Evolutionary conservation across 2,888 invertebrate species (phyloP).

Genomic region (Drosophila longiperda): DNA sequence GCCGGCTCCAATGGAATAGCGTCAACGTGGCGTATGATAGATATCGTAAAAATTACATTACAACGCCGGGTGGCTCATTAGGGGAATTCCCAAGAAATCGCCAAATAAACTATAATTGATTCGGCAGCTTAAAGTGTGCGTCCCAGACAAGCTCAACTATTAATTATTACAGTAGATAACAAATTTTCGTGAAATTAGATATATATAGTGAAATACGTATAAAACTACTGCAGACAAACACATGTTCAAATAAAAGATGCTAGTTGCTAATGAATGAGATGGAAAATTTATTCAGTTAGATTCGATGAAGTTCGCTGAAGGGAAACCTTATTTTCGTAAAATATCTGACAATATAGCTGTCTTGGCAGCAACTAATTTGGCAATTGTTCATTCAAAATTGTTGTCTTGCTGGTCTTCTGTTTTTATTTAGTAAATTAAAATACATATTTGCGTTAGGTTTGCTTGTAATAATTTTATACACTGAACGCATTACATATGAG

Average conservation of each 20-base stretch:
- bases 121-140: conserved; percentile 30
- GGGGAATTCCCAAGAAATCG: conserved; percentile 59
- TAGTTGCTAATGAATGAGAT: background rate
- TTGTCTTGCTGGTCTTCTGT: background rate
- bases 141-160: conserved; percentile 17
- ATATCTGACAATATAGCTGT: background rate
- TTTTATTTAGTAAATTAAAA: background rate
- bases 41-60: conserved; percentile 76
- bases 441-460: background rate
- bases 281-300: background rate
- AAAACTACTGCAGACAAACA: background rate
- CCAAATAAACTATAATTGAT: conserved; percentile 48
- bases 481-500: background rate
- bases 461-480: background rate
- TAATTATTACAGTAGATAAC: conserved; percentile 40
- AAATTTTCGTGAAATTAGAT: conserved; percentile 16
- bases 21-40: conserved; percentile 66
- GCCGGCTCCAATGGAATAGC: conserved; percentile 19
- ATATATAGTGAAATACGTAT: background rate
- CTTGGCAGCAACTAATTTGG: background rate
- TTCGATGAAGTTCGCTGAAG: background rate
- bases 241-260: conserved; percentile 37
- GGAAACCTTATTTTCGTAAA: background rate
- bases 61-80: conserved; percentile 56
- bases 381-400: background rate